phyloP scores from a whole-genome alignment of 2,888 invertebrate species.

The Ormyrus nitidulus region DNA sequence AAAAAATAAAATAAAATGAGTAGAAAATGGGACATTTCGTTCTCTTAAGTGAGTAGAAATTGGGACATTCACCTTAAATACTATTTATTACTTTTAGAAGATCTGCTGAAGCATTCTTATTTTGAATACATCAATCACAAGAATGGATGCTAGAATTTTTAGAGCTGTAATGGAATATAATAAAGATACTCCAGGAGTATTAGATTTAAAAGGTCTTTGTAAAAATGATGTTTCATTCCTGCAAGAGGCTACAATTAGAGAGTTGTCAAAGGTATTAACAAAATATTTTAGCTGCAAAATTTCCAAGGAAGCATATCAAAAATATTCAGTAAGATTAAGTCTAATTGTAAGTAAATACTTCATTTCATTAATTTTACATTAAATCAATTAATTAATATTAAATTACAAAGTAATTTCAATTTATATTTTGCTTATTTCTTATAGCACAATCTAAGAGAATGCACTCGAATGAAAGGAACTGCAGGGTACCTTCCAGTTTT shows the following conservation, averaged over 20 bases:
- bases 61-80: too few species aligned
- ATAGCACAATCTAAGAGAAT: constrained; percentile 67
- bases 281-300: constrained; percentile 66
- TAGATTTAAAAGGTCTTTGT: too few species aligned
- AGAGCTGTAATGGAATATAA: constrained; percentile 14
- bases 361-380: constrained; percentile 3
- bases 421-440: constrained; percentile 22
- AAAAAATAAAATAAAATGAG: too few species aligned
- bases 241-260: constrained; percentile 54
- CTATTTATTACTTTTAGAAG: too few species aligned
- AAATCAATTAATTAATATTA: not conserved
- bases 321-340: constrained; percentile 66
- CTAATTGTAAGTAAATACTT: constrained; percentile 66
- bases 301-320: constrained; percentile 67
- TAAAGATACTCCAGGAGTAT: too few species aligned
- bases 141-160: constrained; percentile 65
- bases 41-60: too few species aligned
- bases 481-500: constrained; percentile 60
- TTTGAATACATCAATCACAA: not conserved
- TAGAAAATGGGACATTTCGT: too few species aligned
- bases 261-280: constrained; percentile 63
- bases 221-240: too few species aligned
- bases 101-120: too few species aligned
- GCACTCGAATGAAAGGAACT: constrained; percentile 60
- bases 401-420: too few species aligned